Evolutionary conservation across 2,797 vertebrate species (phyloP), one percentile per base, ranked within the genome.

Genomic region (Naso thynnoides): DNA sequence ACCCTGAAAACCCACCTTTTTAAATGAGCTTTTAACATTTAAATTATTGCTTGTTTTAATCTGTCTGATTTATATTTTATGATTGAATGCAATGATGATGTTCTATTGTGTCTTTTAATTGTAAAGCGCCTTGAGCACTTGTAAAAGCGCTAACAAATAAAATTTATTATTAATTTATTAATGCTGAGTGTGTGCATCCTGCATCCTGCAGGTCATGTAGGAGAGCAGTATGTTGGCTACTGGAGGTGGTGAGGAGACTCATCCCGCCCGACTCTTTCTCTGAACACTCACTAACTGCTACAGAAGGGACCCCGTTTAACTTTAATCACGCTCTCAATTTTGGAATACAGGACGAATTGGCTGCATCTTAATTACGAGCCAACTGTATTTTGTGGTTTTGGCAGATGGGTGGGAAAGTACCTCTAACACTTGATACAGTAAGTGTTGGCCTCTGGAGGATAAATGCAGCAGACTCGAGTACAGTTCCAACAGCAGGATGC

Each of bases 371-470:
- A 6, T 33, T 36, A 41, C 49, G 31, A 36, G 19, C 24, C 16
- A 0, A 41, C n/a, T 18, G 33, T 7, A 18, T 64, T 66, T 16
- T 19, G 42, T 5, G 61, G 68, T 61, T 38, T 10, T 31, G 13
- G 18, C 48, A 39, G 67, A 56, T 50, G 16, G 42, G 24, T 52
- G 71, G 33, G 67, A 67, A 84, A 74, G 49, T 23, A 61, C 53
- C 70, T 53, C 49, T 2, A 59, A 27, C 41, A 11, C 47, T 21
- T 63, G 61, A 47, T 58, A 36, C 33, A 36, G 33, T 36, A 76
- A 70, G 47, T 49, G 48, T 39, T 36, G 50, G 61, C 39, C 0
- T 39, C 49, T 33, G 27, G 23, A 73, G 67, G 33, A 36, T 14
- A 33, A 42, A 54, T 52, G 50, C 23, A 63, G 62, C 64, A 47